Evolutionary conservation across 2,113 vertebrate genomes (phyloP).

Genomic region (Deroptyus accipitrinus): DNA sequence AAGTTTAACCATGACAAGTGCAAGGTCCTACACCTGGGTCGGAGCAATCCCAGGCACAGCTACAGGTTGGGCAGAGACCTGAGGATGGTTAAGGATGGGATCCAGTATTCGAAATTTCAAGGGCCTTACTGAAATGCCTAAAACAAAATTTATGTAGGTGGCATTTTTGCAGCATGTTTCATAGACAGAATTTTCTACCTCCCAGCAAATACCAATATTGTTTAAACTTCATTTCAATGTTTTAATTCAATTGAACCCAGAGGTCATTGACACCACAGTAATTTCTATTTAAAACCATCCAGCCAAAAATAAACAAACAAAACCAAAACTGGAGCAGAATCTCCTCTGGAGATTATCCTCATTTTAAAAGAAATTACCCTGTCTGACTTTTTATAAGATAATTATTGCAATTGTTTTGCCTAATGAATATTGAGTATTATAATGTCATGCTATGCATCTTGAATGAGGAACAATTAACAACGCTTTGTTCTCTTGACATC

Average conservation of each 20-base stretch:
- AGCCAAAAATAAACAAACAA: constrained; percentile 68
- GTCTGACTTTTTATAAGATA: constrained; percentile 49
- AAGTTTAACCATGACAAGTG: no score
- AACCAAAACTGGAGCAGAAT: constrained; percentile 49
- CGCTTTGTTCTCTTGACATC: constrained; percentile 18
- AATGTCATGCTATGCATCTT: neutral
- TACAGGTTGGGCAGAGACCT: no score
- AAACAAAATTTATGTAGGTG: constrained; percentile 17
- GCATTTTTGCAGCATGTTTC: constrained; percentile 51
- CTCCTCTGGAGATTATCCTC: constrained; percentile 55
- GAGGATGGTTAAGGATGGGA: neutral
- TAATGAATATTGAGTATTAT: constrained; percentile 48
- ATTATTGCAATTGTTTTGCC: constrained; percentile 60
- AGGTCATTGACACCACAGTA: constrained; percentile 73
- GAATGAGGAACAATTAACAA: constrained; percentile 37
- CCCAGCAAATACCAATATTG: constrained; percentile 54
- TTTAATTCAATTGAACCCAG: constrained; percentile 72
- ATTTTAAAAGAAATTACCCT: constrained; percentile 63
- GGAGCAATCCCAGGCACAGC: no score
- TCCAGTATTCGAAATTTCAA: neutral
- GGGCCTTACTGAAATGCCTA: neutral
- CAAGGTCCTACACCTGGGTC: no score
- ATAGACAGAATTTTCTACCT: constrained; percentile 32
- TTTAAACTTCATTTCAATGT: constrained; percentile 73
- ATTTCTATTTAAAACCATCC: constrained; percentile 74